Evolutionary conservation across 2,797 vertebrate genomes (phyloP).

Genomic region (Argya squamiceps): DNA sequence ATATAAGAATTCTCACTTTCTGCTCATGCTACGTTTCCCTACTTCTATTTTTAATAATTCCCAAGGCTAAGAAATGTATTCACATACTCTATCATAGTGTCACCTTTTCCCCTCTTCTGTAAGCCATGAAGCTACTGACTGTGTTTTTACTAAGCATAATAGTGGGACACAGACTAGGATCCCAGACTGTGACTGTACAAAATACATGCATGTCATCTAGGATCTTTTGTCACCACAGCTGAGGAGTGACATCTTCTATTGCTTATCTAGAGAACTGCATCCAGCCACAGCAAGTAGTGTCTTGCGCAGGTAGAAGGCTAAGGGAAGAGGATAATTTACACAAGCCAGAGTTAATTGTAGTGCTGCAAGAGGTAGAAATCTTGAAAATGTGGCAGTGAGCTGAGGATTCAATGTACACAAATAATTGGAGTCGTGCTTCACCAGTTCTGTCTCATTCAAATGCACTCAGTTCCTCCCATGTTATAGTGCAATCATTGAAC

Average conservation of each 20-base stretch:
- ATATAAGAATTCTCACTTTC: neutral
- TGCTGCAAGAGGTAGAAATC: neutral
- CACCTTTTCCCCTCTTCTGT: neutral
- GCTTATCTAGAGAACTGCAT: neutral
- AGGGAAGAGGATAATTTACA: neutral
- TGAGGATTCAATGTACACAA: neutral
- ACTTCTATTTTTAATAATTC: neutral
- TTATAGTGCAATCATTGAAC: neutral
- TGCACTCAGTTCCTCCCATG: neutral
- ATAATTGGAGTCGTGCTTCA: neutral
- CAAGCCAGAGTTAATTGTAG: neutral
- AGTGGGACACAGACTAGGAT: neutral
- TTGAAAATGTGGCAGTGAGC: neutral
- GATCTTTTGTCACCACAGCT: neutral
- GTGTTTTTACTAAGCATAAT: neutral
- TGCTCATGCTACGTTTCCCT: neutral
- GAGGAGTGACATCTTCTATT: neutral
- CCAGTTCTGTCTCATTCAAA: neutral
- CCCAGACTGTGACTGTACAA: neutral
- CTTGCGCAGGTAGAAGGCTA: neutral
- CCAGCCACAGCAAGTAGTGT: neutral
- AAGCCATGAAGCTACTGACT: neutral
- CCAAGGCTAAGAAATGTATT: neutral
- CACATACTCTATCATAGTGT: neutral
- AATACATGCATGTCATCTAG: fast-evolving